phyloP scores from a whole-genome alignment of 2,888 invertebrate species.

The Adelphocoris suturalis region DNA sequence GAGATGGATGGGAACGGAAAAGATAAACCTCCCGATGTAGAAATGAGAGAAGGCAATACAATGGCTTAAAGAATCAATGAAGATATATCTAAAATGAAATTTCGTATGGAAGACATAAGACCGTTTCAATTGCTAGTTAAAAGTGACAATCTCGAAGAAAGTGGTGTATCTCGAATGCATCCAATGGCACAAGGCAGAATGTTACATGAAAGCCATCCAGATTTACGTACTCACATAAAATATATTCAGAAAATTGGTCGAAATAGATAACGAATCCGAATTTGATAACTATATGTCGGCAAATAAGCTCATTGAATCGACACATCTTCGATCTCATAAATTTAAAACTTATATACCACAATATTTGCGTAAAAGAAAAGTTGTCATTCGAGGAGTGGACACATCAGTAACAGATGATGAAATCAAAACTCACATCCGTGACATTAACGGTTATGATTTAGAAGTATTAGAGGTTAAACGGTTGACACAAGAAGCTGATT shows the following conservation, averaged over 20 bases:
- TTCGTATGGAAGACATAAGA: not conserved
- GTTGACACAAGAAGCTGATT: too few relatives aligned
- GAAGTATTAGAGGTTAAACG: too few relatives aligned
- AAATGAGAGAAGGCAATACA: too few relatives aligned
- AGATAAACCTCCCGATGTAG: too few relatives aligned
- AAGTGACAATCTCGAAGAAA: not conserved
- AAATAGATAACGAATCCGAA: constrained; percentile 19
- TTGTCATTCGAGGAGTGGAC: too few relatives aligned
- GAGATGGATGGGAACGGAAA: too few relatives aligned
- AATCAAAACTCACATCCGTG: not conserved
- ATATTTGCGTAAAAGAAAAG: too few relatives aligned
- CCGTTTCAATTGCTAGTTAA: not conserved
- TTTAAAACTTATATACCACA: too few relatives aligned
- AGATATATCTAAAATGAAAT: not conserved
- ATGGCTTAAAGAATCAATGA: too few relatives aligned
- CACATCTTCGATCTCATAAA: too few relatives aligned
- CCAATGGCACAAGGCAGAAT: not conserved
- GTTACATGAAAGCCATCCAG: not conserved
- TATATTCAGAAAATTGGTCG: constrained; percentile 24
- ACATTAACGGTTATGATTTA: too few relatives aligned
- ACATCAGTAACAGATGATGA: not conserved
- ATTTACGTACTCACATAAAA: not conserved
- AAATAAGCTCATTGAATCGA: constrained; percentile 22
- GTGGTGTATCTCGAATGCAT: not conserved
- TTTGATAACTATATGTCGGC: constrained; percentile 21